A percentile compares a stretch with the other conserved stretches of the same genome.
Evolutionary conservation across 2,113 vertebrate species (phyloP).

Genomic region (Strix uralensis): DNA sequence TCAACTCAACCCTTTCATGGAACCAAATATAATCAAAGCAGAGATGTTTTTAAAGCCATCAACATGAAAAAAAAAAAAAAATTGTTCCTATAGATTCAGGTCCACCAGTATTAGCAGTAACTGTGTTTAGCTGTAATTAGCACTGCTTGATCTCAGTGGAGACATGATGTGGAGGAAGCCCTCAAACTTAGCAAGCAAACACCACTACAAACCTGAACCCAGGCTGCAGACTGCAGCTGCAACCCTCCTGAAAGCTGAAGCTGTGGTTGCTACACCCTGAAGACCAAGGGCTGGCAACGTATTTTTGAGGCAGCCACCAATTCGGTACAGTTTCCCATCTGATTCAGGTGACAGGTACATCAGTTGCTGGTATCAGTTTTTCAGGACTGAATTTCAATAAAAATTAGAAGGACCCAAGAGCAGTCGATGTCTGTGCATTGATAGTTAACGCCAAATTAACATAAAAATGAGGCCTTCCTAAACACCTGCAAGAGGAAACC

Average conservation of each 20-base stretch:
- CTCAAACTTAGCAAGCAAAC: not conserved
- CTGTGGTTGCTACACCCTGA: not conserved
- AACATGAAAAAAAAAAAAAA: not conserved
- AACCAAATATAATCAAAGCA: not conserved
- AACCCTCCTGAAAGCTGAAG: not conserved
- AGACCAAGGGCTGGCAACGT: not conserved
- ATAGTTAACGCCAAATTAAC: not conserved
- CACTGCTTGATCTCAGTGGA: not conserved
- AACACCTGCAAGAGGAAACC: conserved; percentile 44
- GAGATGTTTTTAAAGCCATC: not conserved
- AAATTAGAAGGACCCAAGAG: not conserved
- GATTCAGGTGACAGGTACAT: not conserved
- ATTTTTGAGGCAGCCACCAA: not conserved
- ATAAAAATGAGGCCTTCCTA: not conserved
- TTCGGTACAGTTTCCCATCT: not conserved
- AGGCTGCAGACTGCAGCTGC: not conserved
- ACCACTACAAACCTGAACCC: not conserved
- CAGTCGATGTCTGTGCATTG: not conserved
- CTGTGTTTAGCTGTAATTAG: not conserved
- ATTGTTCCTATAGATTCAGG: not conserved
- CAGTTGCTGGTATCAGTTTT: not conserved
- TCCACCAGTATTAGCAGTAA: not conserved
- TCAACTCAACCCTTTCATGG: not conserved
- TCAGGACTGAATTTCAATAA: not conserved
- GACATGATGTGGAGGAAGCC: not conserved